Evolutionary conservation across 2,113 vertebrate genomes (phyloP), one percentile per base, ranked within the genome.

Genomic region (Poeciliopsis prolifica): DNA sequence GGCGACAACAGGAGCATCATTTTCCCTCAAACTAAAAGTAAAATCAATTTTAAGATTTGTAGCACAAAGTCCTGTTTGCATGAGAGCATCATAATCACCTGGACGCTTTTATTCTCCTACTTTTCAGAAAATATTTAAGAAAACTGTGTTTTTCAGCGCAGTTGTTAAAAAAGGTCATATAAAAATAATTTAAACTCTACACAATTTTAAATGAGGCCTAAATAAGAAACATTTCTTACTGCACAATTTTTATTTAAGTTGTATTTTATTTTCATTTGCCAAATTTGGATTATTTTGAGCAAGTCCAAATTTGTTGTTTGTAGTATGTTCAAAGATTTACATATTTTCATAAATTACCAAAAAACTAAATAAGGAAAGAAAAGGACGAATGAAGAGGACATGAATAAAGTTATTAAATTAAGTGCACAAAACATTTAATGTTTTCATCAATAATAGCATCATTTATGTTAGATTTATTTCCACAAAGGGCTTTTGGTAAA

Each of bases 191-290:
- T 31, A 54, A 40, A 42, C 58, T 17, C 13, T 61, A 35, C 4
- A 72, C 15, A 48, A 2, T 14, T 10, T 60, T 13, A 63, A 54
- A 72, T 22, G 11, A 51, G 77, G 14, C 4, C 37, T 33, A 69
- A 80, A 54, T 29, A 51, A 58, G 60, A 84, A 33, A 73, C 3
- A 2, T 82, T 37, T 10, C 42, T 79, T 58, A 19, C 58, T 44
- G 3, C 1, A 37, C 42, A 12, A 12, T 65, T 80, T 78, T 54
- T 54, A 67, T 22, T 66, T 54, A 9, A 75, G 26, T 29, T 54
- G 0, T 74, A 70, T 70, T 73, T 26, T 29, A 3, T 78, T 73
- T 68, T 77, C 22, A 8, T 22, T 17, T 19, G 9, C 7, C 7
- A 24, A 17, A 5, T 37, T 61, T 11, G 35, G 22, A 26, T 13